Conservation (phyloP, 2,797 vertebrate genomes). For the Coracias cyanogaster region DNA sequence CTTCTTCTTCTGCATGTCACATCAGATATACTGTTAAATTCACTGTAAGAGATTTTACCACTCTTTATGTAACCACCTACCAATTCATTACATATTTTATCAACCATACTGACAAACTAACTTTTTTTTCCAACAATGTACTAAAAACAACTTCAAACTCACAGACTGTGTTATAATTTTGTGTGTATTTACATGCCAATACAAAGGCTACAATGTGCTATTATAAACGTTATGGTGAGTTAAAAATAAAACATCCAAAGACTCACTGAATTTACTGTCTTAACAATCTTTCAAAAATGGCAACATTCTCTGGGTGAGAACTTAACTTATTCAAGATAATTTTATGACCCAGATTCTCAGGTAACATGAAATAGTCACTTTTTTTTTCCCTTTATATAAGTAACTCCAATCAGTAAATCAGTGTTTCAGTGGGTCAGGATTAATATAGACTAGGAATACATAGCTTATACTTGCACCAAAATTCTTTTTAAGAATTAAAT, state of each 20-base stretch:
- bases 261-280: background rate
- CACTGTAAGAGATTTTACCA: background rate
- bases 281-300: background rate
- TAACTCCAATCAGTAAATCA: background rate
- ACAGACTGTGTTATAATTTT: background rate
- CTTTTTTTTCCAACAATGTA: background rate
- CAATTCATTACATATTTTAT: background rate
- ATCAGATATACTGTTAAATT: background rate
- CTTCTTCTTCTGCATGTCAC: background rate
- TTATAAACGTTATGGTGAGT: background rate
- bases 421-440: background rate
- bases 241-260: background rate
- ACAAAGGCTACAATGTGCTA: background rate
- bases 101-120: background rate
- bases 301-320: background rate
- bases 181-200: background rate
- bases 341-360: background rate
- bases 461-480: background rate
- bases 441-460: background rate
- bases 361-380: background rate
- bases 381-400: background rate
- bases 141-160: background rate
- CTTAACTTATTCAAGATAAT: background rate
- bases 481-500: background rate
- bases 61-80: slow-evolving; percentile 28